Evolutionary conservation across 2,113 vertebrate species (phyloP).

Genomic region (Prolemur simus): DNA sequence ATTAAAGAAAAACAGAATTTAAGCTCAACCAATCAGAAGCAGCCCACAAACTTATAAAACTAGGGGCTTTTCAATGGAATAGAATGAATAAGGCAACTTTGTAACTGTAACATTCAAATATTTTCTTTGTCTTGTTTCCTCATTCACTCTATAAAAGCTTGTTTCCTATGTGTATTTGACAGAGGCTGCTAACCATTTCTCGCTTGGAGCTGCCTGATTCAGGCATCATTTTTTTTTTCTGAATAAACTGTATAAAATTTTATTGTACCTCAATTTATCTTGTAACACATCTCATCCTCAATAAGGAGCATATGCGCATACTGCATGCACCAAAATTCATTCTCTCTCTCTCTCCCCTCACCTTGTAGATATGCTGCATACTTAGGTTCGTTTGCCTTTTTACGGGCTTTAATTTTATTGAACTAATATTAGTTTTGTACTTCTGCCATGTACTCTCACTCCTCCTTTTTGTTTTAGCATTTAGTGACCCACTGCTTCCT

Average conservation of each 20-base stretch:
- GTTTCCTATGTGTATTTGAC: background rate
- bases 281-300: background rate
- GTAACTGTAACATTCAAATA: background rate
- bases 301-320: background rate
- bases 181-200: background rate
- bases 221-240: background rate
- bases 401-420: background rate
- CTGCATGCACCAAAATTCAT: background rate
- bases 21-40: background rate
- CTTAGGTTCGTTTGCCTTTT: background rate
- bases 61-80: no score
- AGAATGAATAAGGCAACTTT: background rate
- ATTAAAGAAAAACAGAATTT: background rate
- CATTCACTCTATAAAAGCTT: background rate
- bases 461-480: background rate
- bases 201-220: no score
- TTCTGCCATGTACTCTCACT: background rate
- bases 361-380: background rate
- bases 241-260: background rate
- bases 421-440: background rate
- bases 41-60: background rate
- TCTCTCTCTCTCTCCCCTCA: background rate
- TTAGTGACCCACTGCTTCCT: background rate
- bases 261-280: background rate
- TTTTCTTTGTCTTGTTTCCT: background rate